Base-by-base conservation (phyloP, 2,113 vertebrate species). In the Podarcis muralis region DNA sequence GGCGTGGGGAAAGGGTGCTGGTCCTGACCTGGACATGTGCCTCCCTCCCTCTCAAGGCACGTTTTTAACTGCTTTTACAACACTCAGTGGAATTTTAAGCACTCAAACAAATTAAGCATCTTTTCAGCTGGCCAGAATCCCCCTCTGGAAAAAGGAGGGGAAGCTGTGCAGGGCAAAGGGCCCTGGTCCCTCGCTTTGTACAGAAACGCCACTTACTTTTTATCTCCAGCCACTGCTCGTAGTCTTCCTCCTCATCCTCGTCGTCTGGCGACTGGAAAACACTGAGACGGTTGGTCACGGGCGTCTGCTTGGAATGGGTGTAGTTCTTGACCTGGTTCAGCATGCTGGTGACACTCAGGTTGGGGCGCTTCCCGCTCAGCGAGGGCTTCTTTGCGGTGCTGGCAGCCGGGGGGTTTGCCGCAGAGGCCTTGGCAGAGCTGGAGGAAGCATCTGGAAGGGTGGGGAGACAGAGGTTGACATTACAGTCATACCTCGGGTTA, bases 211-310 rank as follows among this genome's bases (percentile, higher is more conserved):
- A 92, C 92, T 94, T 95, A 98, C 97, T 97, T 97, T 97, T 98
- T 53, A 98, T 97, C 88, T 98, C 97, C 90, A 97, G 89, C 97
- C 97, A 98, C 92, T 97, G 97, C 89, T 99, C 98, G 1, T 98
- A 97, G 22, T 95, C 95, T 40, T 99, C 98, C 43, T 98, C 98
- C 0, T 99, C 98, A 0, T 99, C 98, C 27, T 74, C 48, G 11
- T 99, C 98, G 0, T 99, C 98, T 0, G 98, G 98, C 0, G 97
- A 98, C 91, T 98, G 98, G 95, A 99, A 99, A 71, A 99, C 97
- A 30, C 98, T 99, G 0, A 97, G 98, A 48, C 98, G 97, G 85
- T 96, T 97, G 32, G 96, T 95, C 62, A 97, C 96, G 0, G 98
- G 97, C 8, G 91, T 94, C 96, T 98, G 98, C 83, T 98, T 98